Base-by-base conservation (phyloP, 2,113 vertebrate genomes). In the Halcyon senegalensis region DNA sequence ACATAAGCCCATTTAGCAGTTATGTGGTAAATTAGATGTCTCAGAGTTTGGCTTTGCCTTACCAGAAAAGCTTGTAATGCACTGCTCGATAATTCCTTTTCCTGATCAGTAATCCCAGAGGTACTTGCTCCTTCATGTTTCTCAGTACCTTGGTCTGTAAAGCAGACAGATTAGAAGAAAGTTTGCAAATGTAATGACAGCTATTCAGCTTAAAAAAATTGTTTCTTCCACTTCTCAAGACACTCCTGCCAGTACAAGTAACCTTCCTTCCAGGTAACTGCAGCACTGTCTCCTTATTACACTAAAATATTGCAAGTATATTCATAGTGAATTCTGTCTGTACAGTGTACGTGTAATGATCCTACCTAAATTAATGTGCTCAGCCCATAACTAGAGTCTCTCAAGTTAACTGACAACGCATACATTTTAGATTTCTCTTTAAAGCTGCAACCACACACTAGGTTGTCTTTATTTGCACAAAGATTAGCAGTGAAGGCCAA, bases 61-160 rank as follows among this genome's bases (percentile, higher is more conserved):
- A 99, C 99, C 97, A 96, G 93, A 96, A 99, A 99, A 18, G 98
- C 98, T 82, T 99, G 98, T 78, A 98, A 97, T 8, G 99, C 99
- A 50, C 87, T 98, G 64, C 97, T 97, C 1, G 99, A 99, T 90
- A 99, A 93, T 51, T 99, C 99, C 94, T 99, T 99, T 91, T 99
- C 99, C 85, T 99, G 98, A 96, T 99, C 99, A 8, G 99, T 98
- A 94, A 98, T 98, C 70, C 98, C 99, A 70, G 99, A 98, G 41
- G 97, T 97, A 56, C 98, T 94, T 2, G 98, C 96, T 94, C 94
- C 98, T 94, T 99, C 99, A 31, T 99, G 98, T 85, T 99, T 99
- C 94, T 99, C 99, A 7, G 96, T 93, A 53, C 97, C 97, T 97
- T 98, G 99, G 94, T 99, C 99, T 99, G 97, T 41, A 85, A 96